These are phyloP conservation scores for Thymelicus acteon DNA, from an alignment of 2,888 invertebrate species.

Conservation along the genomic window DNA sequence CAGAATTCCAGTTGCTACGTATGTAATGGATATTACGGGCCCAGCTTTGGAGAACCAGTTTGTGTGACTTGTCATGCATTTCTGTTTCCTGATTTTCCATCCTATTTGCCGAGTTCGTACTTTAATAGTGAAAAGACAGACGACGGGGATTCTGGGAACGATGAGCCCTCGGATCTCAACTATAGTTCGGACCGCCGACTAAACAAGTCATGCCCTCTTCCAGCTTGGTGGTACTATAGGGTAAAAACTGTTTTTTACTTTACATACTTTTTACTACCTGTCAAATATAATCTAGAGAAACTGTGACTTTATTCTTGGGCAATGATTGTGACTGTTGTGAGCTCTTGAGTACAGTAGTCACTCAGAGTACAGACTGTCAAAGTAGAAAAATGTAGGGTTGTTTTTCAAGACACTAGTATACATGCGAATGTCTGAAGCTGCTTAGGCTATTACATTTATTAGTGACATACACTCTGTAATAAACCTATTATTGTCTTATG, in stretches of 20 bases:
- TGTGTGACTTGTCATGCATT: conserved; percentile 97
- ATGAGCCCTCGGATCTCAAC: conserved; percentile 92
- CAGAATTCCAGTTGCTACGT: conserved; percentile 91
- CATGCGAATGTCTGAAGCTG: too few relatives aligned
- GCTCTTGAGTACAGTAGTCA: too few relatives aligned
- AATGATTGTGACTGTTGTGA: too few relatives aligned
- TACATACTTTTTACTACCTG: too few relatives aligned
- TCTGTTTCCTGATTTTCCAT: conserved; percentile 92
- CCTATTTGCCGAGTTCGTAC: conserved; percentile 77
- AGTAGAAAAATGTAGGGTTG: too few relatives aligned
- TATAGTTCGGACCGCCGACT: conserved; percentile 81
- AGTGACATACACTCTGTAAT: too few relatives aligned
- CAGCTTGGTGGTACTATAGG: conserved; percentile 70
- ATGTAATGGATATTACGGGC: conserved; percentile 96
- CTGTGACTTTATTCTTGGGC: too few relatives aligned
- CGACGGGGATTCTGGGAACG: conserved; percentile 97
- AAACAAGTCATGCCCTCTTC: conserved; percentile 64
- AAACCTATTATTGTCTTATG: too few relatives aligned
- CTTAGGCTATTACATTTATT: too few relatives aligned
- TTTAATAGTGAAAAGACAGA: conserved; percentile 87
- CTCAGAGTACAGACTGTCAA: too few relatives aligned
- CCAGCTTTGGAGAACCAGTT: conserved; percentile 95
- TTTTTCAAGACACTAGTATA: too few relatives aligned
- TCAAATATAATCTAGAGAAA: conserved; percentile 44
- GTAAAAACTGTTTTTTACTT: conserved; percentile 53